Evolutionary conservation across 2,888 invertebrate genomes (phyloP).

Genomic region (Lottia scabra): DNA sequence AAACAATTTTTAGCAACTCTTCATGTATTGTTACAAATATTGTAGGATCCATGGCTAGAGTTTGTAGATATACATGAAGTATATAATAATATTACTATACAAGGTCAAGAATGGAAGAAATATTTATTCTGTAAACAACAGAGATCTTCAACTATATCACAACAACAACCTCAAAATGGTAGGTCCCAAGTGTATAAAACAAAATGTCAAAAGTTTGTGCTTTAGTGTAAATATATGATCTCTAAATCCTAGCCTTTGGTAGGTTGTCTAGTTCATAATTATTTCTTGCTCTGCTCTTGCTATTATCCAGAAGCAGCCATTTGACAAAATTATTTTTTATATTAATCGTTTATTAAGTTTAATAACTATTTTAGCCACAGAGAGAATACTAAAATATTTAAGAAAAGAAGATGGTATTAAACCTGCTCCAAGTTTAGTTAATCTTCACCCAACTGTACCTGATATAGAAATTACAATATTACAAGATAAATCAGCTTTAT

Average conservation of each 20-base stretch:
- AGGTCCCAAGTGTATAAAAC: not conserved
- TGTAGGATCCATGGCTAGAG: slow-evolving; percentile 76
- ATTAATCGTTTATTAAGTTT: not conserved
- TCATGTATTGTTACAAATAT: too few species aligned
- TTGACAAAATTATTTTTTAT: too few species aligned
- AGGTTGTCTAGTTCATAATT: too few species aligned
- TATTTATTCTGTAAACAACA: slow-evolving; percentile 15
- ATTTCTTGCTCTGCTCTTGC: too few species aligned
- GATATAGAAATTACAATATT: slow-evolving; percentile 64
- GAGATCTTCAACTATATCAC: not conserved
- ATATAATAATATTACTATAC: slow-evolving; percentile 71
- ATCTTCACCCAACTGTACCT: slow-evolving; percentile 71
- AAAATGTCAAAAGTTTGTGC: too few species aligned
- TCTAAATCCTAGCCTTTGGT: too few species aligned
- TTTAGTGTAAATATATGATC: too few species aligned
- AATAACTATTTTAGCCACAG: slow-evolving; percentile 37
- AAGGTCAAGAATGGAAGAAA: slow-evolving; percentile 60
- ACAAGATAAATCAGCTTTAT: slow-evolving; percentile 68
- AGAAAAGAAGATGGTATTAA: slow-evolving; percentile 75
- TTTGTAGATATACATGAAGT: slow-evolving; percentile 75
- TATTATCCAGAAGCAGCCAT: too few species aligned
- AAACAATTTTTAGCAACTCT: too few species aligned
- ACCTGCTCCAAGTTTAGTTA: slow-evolving; percentile 73
- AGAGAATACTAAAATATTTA: slow-evolving; percentile 54
- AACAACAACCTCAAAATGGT: not conserved